Base-by-base conservation (phyloP, 2,888 invertebrate species). In the Anodontia alba region DNA sequence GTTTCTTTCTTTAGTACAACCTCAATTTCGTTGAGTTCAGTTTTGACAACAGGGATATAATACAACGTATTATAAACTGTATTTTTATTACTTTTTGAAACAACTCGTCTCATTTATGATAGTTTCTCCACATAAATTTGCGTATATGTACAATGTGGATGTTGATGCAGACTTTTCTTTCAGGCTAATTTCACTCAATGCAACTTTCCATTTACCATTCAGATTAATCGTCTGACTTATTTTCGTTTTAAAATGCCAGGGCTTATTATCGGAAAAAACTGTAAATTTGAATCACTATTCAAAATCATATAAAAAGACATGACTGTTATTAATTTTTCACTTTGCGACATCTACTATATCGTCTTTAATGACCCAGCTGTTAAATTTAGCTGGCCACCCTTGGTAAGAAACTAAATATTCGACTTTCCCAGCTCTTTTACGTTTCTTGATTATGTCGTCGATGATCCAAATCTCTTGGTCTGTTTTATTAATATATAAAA, bases 391-490 rank as follows among this genome's bases (percentile, higher is more conserved):
- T 5, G 49, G 49, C 49, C 49, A 49, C 5, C n/a, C 49, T 8
- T 49, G 12, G n/a, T 17, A 49, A 5, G 10, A 17, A 20, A 49
- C 49, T 49, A 49, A 20, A 20, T 49, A 49, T 20, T 49, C 17
- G 5, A 49, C 17, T 20, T 49, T 49, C n/a, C 49, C 33, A 23
- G 29, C 29, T 46, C 26, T 31, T 66, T 73, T 73, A 3, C 66
- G 15, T 29, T 66, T 62, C 31, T 26, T 73, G 1, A 62, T 54
- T 20, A 43, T 43, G 29, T 66, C 43, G 43, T 73, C 73, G 12
- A 66, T 26, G 0, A 73, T 31, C 46, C 66, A 73, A 17, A 67
- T 1, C 5, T 5, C n/a, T 1, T 33, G 36, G 17, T 36, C 67
- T 3, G n/a, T 26, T 68, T 31, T 68, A 20, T 49, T 49, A 15